Evolutionary conservation across 1,140 invertebrate genomes (phyloP).

Genomic region (Anastrepha ludens): DNA sequence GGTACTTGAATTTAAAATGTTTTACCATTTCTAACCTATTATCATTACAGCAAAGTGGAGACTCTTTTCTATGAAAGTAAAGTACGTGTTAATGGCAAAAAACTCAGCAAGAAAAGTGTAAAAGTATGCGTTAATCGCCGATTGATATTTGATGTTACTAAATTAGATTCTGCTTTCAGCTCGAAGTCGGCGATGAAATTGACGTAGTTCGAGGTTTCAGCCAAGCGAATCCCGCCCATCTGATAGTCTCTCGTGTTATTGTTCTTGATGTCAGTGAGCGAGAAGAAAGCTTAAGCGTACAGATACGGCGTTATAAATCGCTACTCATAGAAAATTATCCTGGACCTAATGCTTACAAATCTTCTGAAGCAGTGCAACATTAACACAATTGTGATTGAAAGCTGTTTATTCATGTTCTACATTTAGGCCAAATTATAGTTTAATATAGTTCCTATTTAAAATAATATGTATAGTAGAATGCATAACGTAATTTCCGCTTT

Average conservation of each 20-base stretch:
- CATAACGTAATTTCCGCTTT: too few species aligned
- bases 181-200: conserved; percentile 79
- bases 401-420: too few species aligned
- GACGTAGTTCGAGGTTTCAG: conserved; percentile 78
- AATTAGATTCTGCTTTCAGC: conserved; percentile 66
- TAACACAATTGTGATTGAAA: not conserved
- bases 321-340: conserved; percentile 80
- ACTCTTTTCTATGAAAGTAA: conserved; percentile 80
- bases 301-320: conserved; percentile 77
- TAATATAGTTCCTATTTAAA: too few species aligned
- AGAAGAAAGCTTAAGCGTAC: conserved; percentile 74
- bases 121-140: conserved; percentile 67
- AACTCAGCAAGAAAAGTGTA: conserved; percentile 79
- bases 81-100: conserved; percentile 80
- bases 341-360: conserved; percentile 69
- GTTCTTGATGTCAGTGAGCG: conserved; percentile 74
- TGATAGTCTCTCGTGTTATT: conserved; percentile 78
- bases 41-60: conserved; percentile 78
- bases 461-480: too few species aligned
- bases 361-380: conserved; percentile 61
- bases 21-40: not conserved
- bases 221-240: conserved; percentile 77
- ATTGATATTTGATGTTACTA: not conserved
- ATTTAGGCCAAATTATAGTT: too few species aligned
- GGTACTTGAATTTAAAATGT: conserved; percentile 65